Base-by-base conservation (phyloP, 1,140 invertebrate species). In the Pantala flavescens region DNA sequence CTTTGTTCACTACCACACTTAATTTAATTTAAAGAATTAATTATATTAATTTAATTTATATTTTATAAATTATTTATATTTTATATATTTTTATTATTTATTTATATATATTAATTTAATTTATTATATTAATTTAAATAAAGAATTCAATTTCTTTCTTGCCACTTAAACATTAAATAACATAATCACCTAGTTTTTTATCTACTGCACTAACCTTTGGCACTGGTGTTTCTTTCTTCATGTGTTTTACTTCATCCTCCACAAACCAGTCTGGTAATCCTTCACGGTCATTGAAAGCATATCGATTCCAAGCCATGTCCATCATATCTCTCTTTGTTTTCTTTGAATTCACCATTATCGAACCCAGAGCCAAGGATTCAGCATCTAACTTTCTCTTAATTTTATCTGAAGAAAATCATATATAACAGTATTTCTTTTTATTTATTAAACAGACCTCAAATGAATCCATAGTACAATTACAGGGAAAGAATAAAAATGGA, bases 181-280 rank as follows among this genome's bases (percentile, higher is more conserved):
- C n/a, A n/a, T n/a, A n/a, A n/a, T n/a, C n/a, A n/a, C n/a, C n/a
- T n/a, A n/a, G n/a, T n/a, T n/a, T n/a, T n/a, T n/a, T n/a, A n/a
- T n/a, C n/a, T n/a, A n/a, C n/a, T n/a, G n/a, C n/a, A 9, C 49
- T 79, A 83, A 90, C 89, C 84, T 93, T 90, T 42, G 94, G 90
- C 28, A 97, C 90, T 1, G 91, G 91, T 10, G 89, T 80, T 73
- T 89, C 87, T 81, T 90, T 92, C 74, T 84, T 88, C 89, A 94
- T 95, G 81, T 98, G 93, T 81, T 93, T 93, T 74, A 91, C 88
- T 83, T 99, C 98, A 80, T 99, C 98, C 76, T 95, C 87, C 0
- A 90, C 86, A 86, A 99, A 99, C 98, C 98, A 99, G 77, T 93
- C 91, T 0, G 98, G 98, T 43, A 99, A 83, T 81, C 93, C 89